Conservation (phyloP, 2,113 vertebrate species). For the Sminthopsis crassicaudata region DNA sequence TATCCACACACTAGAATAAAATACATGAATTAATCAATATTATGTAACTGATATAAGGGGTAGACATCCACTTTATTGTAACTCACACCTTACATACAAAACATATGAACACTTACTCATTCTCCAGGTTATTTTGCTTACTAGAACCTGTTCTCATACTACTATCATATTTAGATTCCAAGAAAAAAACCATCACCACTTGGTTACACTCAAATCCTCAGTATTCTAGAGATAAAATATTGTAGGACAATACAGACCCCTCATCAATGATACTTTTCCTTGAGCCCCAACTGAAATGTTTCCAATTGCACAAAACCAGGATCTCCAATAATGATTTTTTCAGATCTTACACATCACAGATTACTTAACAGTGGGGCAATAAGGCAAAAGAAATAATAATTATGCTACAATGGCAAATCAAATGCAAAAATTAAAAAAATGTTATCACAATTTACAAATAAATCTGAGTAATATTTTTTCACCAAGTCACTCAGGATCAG, state of each 20-base stretch:
- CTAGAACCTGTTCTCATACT: not conserved
- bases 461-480: not conserved
- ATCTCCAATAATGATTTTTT: not conserved
- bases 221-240: not conserved
- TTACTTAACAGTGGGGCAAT: not conserved
- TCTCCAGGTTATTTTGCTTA: not conserved
- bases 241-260: not conserved
- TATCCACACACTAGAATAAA: constrained; percentile 26
- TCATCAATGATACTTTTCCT: not conserved
- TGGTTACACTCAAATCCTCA: not conserved
- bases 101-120: not conserved
- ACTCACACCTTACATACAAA: not conserved
- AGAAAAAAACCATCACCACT: not conserved
- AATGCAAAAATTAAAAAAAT: not conserved
- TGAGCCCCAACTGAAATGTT: not conserved
- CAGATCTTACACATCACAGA: not conserved
- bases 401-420: not conserved
- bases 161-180: not conserved
- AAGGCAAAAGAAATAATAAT: not conserved
- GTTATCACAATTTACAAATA: not conserved
- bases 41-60: not conserved
- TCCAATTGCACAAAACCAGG: not conserved
- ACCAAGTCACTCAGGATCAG: not conserved
- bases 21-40: constrained; percentile 27
- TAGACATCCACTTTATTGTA: not conserved